Evolutionary conservation across 2,888 invertebrate genomes (phyloP), one percentile per base, ranked within the genome.

Genomic region (Ornithoptera priamus): DNA sequence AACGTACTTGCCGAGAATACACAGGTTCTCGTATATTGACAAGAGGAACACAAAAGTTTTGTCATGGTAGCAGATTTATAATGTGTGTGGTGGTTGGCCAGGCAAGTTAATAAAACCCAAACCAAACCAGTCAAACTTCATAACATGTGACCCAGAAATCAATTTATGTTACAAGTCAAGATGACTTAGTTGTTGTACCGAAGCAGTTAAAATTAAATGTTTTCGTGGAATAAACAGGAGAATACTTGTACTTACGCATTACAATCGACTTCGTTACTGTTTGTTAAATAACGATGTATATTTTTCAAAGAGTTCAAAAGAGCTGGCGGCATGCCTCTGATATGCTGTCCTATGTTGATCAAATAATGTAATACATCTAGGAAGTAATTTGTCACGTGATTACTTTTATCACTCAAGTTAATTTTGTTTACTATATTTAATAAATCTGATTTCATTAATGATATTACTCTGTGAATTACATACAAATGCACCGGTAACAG

Each of bases 401-500:
- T 42, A 24, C 67, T 39, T 39, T 65, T 65, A 61, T 71, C 58
- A 8, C 61, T 69, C 10, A 68, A 69, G 42, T 62, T 65, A 20
- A 77, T 64, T 66, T 69, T 75, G 17, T 68, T 72, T 6, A 77
- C 57, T 36, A 76, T 22, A 24, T 73, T 66, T 3, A 76, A 65
- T 5, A 79, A 42, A 68, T 75, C 73, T 1, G 75, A 74, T 72
- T 86, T 82, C 42, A 90, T 65, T 36, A 88, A 71, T 68, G 77
- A 79, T 10, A 90, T 75, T 30, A 93, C 78, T 74, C 91, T 84
- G 70, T 90, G 84, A 59, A 93, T 81, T 10, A 94, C 79, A 70
- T 93, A 94, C 18, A 93, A 89, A 74, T 94, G 94, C 59, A 94
- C 79, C 71, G 95, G 95, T 73, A 95, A 83, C 4, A 95, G 78